Evolutionary conservation across 2,888 invertebrate genomes (phyloP).

Genomic region (Andrena haemorrhoa): DNA sequence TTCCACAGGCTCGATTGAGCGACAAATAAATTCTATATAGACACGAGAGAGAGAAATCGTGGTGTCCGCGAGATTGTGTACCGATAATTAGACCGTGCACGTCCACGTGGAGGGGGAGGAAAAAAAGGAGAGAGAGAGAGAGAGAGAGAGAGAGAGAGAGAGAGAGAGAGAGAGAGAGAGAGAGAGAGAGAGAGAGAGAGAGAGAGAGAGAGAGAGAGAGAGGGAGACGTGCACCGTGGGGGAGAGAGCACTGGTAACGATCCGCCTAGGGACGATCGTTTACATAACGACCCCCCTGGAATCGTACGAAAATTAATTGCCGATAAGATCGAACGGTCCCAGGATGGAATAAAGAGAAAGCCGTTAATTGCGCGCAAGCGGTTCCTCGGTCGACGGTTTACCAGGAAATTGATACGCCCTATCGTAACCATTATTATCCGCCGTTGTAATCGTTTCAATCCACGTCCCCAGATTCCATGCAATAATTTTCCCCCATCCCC

Average conservation of each 20-base stretch:
- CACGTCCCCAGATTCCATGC: constrained; percentile 3
- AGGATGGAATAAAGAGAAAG: constrained; percentile 69
- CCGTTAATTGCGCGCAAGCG: constrained; percentile 70
- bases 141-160: constrained; percentile 11
- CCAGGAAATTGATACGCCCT: constrained; percentile 63
- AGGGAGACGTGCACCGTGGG: constrained; percentile 23
- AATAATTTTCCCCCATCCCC: not conserved
- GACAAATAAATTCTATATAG: constrained; percentile 41
- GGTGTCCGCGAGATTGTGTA: constrained; percentile 34
- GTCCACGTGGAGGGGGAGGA: not conserved
- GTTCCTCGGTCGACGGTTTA: constrained; percentile 47
- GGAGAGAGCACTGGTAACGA: constrained; percentile 69
- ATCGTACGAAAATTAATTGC: constrained; percentile 79
- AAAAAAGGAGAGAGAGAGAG: constrained; percentile 21
- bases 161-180: constrained; percentile 12
- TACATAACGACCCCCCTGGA: constrained; percentile 77
- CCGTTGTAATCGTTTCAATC: constrained; percentile 42
- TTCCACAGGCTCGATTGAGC: constrained; percentile 29
- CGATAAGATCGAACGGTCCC: constrained; percentile 75
- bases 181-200: constrained; percentile 6
- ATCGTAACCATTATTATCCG: constrained; percentile 30
- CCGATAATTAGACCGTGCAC: constrained; percentile 47
- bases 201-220: constrained; percentile 17
- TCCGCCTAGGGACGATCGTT: constrained; percentile 75
- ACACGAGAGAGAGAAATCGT: constrained; percentile 24